Evolutionary conservation across 2,113 vertebrate genomes (phyloP).

Genomic region (Lophura nycthemera): DNA sequence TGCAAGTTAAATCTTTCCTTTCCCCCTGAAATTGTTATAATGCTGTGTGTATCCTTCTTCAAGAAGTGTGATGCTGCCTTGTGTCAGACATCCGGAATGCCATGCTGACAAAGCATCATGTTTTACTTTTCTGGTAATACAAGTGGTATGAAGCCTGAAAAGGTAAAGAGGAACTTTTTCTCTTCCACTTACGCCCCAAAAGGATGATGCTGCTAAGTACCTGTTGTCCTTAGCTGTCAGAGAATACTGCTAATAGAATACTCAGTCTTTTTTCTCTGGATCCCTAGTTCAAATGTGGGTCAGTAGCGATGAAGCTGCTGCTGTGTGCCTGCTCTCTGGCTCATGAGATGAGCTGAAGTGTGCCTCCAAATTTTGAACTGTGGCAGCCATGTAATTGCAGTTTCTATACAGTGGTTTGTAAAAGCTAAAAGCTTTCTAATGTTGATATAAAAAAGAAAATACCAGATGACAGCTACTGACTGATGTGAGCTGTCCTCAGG

Average conservation of each 20-base stretch:
- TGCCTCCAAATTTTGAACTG: neutral
- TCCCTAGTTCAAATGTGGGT: constrained; percentile 12
- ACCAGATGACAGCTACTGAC: accelerated
- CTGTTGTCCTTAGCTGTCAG: neutral
- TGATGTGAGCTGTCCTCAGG: neutral
- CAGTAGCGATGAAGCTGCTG: neutral
- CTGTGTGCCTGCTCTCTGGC: neutral
- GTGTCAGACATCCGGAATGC: neutral
- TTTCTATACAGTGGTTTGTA: neutral
- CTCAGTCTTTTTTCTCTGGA: neutral
- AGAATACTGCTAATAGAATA: constrained; percentile 10
- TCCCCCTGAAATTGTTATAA: neutral
- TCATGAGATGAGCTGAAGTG: neutral
- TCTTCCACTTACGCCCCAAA: neutral
- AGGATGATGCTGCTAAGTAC: neutral
- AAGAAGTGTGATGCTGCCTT: neutral
- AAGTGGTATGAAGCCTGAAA: neutral
- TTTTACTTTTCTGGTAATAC: neutral
- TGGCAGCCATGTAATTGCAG: accelerated
- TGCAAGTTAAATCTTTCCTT: neutral
- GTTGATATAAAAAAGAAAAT: accelerated
- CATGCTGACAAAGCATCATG: accelerated
- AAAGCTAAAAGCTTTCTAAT: neutral
- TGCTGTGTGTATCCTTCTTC: neutral
- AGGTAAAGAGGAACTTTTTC: neutral